Percentiles rank a stretch among this genome's conserved stretches.
Conservation (phyloP, 2,113 vertebrate species). For the Malurus alboscapulatus region DNA sequence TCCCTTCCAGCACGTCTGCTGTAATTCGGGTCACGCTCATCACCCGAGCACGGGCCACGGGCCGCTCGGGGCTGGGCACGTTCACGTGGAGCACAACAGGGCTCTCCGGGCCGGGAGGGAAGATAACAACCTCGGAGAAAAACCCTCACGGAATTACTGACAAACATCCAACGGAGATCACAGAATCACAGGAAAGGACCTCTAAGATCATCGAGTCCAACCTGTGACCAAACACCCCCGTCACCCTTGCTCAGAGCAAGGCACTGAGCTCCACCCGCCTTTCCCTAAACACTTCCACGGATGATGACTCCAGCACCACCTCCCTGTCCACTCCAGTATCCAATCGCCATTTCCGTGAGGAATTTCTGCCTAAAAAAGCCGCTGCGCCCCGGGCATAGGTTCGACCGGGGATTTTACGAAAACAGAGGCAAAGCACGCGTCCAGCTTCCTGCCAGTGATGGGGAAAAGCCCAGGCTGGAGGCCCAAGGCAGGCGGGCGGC, state of each 20-base stretch:
- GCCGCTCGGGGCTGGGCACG: background rate
- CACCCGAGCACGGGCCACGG: background rate
- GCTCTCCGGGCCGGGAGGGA: background rate
- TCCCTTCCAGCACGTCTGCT: background rate
- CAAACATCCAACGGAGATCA: fast-evolving
- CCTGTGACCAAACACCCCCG: background rate
- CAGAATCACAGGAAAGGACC: fast-evolving
- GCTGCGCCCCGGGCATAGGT: background rate
- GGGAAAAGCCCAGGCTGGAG: fast-evolving
- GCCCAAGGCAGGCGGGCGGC: background rate
- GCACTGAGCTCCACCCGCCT: background rate
- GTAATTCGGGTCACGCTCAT: background rate
- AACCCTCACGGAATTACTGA: background rate
- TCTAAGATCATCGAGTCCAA: fast-evolving
- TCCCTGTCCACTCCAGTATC: background rate
- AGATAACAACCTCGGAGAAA: fast-evolving
- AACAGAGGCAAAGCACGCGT: fast-evolving
- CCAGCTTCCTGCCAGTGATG: fast-evolving
- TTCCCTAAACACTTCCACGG: background rate
- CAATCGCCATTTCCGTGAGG: fast-evolving
- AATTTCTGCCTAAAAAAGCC: background rate
- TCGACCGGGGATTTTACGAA: background rate
- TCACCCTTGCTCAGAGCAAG: background rate
- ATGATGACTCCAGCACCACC: fast-evolving
- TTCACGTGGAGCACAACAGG: fast-evolving